Percentiles rank a stretch among this genome's conserved stretches.
Evolutionary conservation across 2,797 vertebrate species (phyloP).

Genomic region (Vultur gryphus): DNA sequence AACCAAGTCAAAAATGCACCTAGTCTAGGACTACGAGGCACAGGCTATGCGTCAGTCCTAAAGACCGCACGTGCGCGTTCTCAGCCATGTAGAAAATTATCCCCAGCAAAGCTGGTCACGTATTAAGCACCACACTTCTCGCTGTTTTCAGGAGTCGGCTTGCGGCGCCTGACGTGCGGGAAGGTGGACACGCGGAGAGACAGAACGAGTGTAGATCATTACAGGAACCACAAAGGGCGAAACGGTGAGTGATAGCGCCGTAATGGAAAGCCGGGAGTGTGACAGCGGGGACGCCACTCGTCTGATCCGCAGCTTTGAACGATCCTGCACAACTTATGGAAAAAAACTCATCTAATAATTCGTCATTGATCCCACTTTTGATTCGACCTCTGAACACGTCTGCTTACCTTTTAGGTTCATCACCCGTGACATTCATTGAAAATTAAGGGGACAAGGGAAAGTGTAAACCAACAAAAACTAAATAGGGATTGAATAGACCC

Average conservation of each 20-base stretch:
- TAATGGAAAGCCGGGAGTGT: neutral
- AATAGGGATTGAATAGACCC: fast-evolving
- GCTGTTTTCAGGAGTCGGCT: neutral
- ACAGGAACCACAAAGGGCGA: slow-evolving; percentile 7
- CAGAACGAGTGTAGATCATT: neutral
- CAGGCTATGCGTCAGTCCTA: neutral
- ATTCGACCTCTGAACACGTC: fast-evolving
- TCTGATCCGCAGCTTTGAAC: neutral
- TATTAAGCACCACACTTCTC: neutral
- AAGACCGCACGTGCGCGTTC: fast-evolving
- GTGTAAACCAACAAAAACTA: neutral
- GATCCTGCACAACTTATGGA: neutral
- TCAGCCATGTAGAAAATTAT: slow-evolving; percentile 43
- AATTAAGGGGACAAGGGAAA: neutral
- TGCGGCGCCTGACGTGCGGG: neutral
- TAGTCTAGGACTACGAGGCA: neutral
- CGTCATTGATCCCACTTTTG: neutral
- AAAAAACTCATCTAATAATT: neutral
- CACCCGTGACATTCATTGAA: neutral
- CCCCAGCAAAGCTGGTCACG: neutral
- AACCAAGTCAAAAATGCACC: fast-evolving
- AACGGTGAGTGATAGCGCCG: neutral
- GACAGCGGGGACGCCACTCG: neutral
- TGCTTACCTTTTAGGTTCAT: neutral
- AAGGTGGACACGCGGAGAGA: neutral